phyloP scores from a whole-genome alignment of 2,113 vertebrate genomes.

The Lophotis ruficrista region DNA sequence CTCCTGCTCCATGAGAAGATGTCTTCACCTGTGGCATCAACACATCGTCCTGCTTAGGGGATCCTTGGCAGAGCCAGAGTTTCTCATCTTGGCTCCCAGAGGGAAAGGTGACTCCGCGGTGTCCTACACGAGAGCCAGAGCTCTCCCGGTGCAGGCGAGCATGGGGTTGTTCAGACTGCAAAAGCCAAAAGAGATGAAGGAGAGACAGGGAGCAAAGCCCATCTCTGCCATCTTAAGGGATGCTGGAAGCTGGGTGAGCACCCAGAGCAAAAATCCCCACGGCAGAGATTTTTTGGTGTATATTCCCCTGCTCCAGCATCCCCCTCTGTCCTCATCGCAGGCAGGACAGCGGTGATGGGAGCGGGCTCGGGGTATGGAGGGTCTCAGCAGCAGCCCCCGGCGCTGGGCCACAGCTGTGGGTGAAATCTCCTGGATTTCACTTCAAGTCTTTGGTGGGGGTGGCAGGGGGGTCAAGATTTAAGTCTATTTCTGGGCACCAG shows the following conservation, averaged over 20 bases:
- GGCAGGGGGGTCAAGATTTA: neutral
- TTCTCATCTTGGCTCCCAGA: neutral
- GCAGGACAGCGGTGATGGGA: neutral
- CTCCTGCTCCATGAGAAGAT: neutral
- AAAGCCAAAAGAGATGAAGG: neutral
- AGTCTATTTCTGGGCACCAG: neutral
- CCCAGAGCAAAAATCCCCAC: neutral
- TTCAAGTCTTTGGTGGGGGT: neutral
- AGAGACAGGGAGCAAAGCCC: neutral
- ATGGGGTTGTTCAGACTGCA: neutral
- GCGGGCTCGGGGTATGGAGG: rapidly evolving
- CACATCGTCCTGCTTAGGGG: no score
- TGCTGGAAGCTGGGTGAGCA: neutral
- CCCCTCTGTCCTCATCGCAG: no score
- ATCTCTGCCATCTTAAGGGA: neutral
- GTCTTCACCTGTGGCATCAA: neutral
- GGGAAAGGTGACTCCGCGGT: neutral
- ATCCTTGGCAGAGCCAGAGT: neutral
- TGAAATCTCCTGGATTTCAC: neutral
- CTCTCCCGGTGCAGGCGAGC: rapidly evolving
- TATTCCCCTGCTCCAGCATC: neutral
- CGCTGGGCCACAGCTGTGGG: neutral
- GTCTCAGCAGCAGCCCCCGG: neutral
- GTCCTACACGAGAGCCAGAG: neutral
- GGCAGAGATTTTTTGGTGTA: neutral